Evolutionary conservation across 2,797 vertebrate species (phyloP).

Genomic region (Pipistrellus nathusii): DNA sequence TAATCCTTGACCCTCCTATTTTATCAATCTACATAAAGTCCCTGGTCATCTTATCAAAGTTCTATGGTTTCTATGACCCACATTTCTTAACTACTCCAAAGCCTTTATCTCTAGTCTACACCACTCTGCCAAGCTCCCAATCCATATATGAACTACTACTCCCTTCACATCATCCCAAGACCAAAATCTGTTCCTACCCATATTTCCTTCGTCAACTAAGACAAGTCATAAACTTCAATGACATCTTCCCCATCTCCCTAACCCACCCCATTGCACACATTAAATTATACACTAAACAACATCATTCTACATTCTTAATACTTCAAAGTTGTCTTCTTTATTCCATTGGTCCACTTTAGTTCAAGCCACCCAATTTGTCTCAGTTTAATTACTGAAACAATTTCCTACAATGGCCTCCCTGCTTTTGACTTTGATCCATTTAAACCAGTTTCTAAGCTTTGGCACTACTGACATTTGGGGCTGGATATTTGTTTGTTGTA

Average conservation of each 20-base stretch:
- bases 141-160: not conserved
- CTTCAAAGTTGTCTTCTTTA: not conserved
- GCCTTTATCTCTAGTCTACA: not conserved
- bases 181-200: not conserved
- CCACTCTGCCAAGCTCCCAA: not conserved
- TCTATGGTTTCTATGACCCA: not conserved
- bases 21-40: not conserved
- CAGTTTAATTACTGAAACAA: not conserved
- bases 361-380: not conserved
- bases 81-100: conserved; percentile 4
- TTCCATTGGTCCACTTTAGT: not conserved
- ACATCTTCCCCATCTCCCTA: not conserved
- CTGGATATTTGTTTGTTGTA: not conserved
- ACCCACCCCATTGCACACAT: not conserved
- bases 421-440: not conserved
- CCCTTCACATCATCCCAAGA: not conserved
- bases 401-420: not conserved
- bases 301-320: not conserved
- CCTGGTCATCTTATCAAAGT: not conserved
- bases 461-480: not conserved
- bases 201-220: not conserved
- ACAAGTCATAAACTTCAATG: not conserved
- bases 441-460: not conserved
- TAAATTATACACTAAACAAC: not conserved
- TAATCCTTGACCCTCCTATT: not conserved